Conservation (phyloP, 2,797 vertebrate genomes). For the Eupleurogrammus muticus region DNA sequence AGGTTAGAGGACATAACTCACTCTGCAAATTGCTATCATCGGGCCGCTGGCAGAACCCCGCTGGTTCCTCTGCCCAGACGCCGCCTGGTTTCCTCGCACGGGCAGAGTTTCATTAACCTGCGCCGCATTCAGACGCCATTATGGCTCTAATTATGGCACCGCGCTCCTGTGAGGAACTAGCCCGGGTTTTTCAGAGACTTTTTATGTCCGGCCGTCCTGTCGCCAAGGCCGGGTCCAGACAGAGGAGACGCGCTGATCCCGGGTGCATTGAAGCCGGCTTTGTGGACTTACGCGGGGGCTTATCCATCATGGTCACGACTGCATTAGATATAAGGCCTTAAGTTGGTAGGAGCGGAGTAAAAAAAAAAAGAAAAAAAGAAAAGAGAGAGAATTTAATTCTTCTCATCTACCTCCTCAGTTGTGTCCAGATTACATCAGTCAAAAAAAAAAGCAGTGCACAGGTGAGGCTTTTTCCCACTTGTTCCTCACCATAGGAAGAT, state of each 20-base stretch:
- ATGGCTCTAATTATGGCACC: slow-evolving; percentile 88
- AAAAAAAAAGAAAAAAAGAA: too few relatives aligned
- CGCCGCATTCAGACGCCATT: slow-evolving; percentile 83
- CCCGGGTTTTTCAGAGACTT: slow-evolving; percentile 69
- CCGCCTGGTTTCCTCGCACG: slow-evolving; percentile 79
- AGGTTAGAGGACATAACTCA: slow-evolving; percentile 86
- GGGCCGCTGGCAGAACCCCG: slow-evolving; percentile 84
- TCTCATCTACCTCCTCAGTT: slow-evolving; percentile 78
- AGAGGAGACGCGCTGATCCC: slow-evolving; percentile 77
- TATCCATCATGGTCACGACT: slow-evolving; percentile 77
- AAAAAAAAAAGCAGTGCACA: slow-evolving; percentile 48
- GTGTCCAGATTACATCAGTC: slow-evolving; percentile 74
- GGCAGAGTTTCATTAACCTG: slow-evolving; percentile 86
- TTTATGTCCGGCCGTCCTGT: slow-evolving; percentile 76
- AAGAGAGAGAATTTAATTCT: slow-evolving; percentile 80
- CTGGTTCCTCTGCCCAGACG: slow-evolving; percentile 86
- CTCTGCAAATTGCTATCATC: slow-evolving; percentile 87
- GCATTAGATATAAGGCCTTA: slow-evolving; percentile 78
- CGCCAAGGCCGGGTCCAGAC: slow-evolving; percentile 69
- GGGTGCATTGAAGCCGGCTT: slow-evolving; percentile 79
- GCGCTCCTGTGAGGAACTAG: slow-evolving; percentile 77
- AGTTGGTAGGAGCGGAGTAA: slow-evolving; percentile 70
- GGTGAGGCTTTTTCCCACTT: slow-evolving; percentile 44
- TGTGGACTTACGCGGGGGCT: slow-evolving; percentile 77
- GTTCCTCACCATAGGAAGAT: slow-evolving; percentile 36